Base-by-base conservation (phyloP, 1,140 invertebrate genomes). In the Dryas iulia region DNA sequence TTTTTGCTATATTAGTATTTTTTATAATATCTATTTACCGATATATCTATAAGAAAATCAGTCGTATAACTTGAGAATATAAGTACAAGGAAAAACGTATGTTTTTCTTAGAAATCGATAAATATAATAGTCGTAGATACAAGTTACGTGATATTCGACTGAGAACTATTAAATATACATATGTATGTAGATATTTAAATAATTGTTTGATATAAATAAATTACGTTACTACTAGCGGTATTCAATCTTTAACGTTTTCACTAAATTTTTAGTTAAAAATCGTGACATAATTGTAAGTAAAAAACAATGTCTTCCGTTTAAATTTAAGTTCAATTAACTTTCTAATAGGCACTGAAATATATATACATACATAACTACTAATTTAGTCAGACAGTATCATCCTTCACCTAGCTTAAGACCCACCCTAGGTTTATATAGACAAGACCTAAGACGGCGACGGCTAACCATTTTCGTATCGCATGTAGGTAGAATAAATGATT, bases 381-480 rank as follows among this genome's bases (percentile, higher is more conserved):
- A 11, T 47, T 25, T 33, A 59, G 18, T 59, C 35, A 25, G 59
- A 47, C 35, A 61, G 1, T 14, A 47, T 47, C 39, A 47, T 0
- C 39, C 39, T 47, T 47, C 39, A 35, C 35, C 12, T 24, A 60
- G 23, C 59, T 33, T 25, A 31, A 14, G 33, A 8, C 21, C n/a
- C 4, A 12, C 23, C 33, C 31, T 21, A 28, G 2, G 28, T 12
- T 14, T 56, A 25, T 25, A 24, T 56, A 26, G n/a, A 8, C 39
- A 31, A 14, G 18, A 14, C n/a, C 47, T 61, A 61, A 57, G 52
- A 23, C 31, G 21, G 30, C 59, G 47, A 62, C 57, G 66, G 39
- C 58, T 26, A 39, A 23, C 66, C 59, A 68, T 68, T 66, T 66
- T 66, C 31, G 57, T 62, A 24, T 62, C 7, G 26, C 53, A 54